These are phyloP conservation scores for Andrena hattorfiana DNA, from an alignment of 2,888 invertebrate species.

Conservation along the genomic window DNA sequence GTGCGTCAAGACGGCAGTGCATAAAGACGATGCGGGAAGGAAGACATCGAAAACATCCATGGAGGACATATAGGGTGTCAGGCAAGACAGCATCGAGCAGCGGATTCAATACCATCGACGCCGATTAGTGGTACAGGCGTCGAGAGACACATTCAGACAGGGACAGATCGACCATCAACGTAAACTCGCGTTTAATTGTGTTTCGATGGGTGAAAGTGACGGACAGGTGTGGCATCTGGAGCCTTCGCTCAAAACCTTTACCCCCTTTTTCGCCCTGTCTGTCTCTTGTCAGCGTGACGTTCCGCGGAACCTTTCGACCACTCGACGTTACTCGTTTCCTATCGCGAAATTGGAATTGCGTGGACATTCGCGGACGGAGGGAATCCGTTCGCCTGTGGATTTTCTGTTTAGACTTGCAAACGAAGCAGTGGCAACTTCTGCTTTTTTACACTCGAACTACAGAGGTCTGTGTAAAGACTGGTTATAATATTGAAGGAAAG, in stretches of 20 bases:
- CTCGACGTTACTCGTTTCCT: constrained; percentile 40
- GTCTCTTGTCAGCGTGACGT: constrained; percentile 48
- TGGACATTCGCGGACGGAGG: background rate
- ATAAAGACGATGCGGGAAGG: constrained; percentile 83
- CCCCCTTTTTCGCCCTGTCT: constrained; percentile 45
- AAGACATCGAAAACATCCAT: constrained; percentile 84
- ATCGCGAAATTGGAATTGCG: constrained; percentile 25
- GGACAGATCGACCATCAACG: constrained; percentile 78
- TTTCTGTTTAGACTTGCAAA: background rate
- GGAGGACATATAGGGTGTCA: constrained; percentile 79
- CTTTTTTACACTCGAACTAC: too few species aligned
- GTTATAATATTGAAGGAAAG: too few species aligned
- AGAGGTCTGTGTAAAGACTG: too few species aligned
- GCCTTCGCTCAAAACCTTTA: constrained; percentile 24
- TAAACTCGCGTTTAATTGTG: constrained; percentile 72
- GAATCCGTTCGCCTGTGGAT: background rate
- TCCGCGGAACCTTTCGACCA: constrained; percentile 29
- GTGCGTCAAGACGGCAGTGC: constrained; percentile 82
- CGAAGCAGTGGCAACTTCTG: background rate
- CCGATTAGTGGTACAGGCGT: constrained; percentile 74
- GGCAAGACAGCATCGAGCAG: constrained; percentile 81
- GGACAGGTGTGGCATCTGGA: constrained; percentile 31
- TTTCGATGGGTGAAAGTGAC: constrained; percentile 39
- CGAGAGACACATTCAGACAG: constrained; percentile 78
- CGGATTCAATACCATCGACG: constrained; percentile 78